Evolutionary conservation across 2,113 vertebrate species (phyloP).

Genomic region (Mystacornis crossleyi): DNA sequence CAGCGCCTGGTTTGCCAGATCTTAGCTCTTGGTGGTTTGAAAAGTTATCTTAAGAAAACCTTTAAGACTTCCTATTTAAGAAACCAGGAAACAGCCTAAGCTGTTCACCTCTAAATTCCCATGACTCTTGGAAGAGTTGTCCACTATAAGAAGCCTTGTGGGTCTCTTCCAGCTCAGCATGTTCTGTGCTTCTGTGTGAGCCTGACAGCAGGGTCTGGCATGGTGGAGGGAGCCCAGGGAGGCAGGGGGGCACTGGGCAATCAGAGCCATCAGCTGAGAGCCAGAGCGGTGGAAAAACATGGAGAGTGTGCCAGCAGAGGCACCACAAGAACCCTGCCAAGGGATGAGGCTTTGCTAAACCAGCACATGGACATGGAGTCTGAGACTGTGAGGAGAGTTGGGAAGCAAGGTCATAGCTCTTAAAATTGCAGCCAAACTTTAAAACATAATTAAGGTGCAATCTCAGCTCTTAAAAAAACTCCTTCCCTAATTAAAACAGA

Average conservation of each 20-base stretch:
- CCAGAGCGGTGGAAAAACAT: accelerated
- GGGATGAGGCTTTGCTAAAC: accelerated
- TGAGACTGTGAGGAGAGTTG: background rate
- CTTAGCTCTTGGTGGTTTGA: background rate
- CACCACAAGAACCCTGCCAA: background rate
- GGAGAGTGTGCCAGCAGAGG: background rate
- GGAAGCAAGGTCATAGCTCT: background rate
- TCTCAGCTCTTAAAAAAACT: background rate
- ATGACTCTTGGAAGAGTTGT: background rate
- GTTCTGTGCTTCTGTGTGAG: background rate
- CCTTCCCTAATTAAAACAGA: background rate
- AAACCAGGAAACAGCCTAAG: background rate
- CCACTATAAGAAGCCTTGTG: background rate
- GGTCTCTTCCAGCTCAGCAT: background rate
- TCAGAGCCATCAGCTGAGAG: background rate
- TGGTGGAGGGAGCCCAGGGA: background rate
- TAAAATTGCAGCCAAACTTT: background rate
- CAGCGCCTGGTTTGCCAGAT: accelerated
- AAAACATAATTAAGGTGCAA: background rate
- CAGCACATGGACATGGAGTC: accelerated
- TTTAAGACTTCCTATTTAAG: background rate
- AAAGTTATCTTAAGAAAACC: background rate
- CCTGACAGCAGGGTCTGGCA: background rate
- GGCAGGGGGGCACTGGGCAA: too few species aligned
- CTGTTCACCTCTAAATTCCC: background rate